Evolutionary conservation across 2,797 vertebrate species (phyloP).

Genomic region (Dendrocincla tyrannina): DNA sequence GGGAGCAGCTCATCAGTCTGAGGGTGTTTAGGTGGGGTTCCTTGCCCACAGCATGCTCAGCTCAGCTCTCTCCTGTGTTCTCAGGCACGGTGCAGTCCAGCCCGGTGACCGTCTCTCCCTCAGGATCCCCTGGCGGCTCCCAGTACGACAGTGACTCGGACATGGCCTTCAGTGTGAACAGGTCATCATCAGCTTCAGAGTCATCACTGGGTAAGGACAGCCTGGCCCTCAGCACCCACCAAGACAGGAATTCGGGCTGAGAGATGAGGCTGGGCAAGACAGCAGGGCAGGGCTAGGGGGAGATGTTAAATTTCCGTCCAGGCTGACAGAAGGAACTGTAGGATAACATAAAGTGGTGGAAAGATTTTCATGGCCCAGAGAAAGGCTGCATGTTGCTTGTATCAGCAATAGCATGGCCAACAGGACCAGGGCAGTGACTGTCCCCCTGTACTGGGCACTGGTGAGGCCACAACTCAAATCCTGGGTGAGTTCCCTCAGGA

Average conservation of each 20-base stretch:
- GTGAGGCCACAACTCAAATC: not conserved
- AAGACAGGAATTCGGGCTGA: rapidly evolving
- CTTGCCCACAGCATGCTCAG: not conserved
- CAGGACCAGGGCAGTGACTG: not conserved
- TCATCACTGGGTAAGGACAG: constrained; percentile 91
- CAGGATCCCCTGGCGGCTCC: constrained; percentile 90
- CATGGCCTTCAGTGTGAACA: constrained; percentile 94
- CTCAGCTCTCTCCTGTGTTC: constrained; percentile 36
- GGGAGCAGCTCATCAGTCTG: not conserved
- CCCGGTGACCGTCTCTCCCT: constrained; percentile 85
- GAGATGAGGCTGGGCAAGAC: not conserved
- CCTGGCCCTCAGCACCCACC: rapidly evolving
- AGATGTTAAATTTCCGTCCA: not conserved
- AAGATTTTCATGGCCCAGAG: not conserved
- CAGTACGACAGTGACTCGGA: constrained; percentile 97
- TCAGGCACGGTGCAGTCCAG: constrained; percentile 92
- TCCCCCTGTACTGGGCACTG: not conserved
- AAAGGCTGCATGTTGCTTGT: not conserved
- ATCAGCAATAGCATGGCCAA: not conserved
- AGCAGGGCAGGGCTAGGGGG: not conserved
- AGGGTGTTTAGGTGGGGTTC: not conserved
- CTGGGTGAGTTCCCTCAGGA: not conserved
- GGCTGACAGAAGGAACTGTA: not conserved
- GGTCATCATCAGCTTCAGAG: constrained; percentile 95
- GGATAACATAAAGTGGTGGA: not conserved